Evolutionary conservation across 2,888 invertebrate genomes (phyloP), one percentile per base, ranked within the genome.

Genomic region (Lagria hirta): DNA sequence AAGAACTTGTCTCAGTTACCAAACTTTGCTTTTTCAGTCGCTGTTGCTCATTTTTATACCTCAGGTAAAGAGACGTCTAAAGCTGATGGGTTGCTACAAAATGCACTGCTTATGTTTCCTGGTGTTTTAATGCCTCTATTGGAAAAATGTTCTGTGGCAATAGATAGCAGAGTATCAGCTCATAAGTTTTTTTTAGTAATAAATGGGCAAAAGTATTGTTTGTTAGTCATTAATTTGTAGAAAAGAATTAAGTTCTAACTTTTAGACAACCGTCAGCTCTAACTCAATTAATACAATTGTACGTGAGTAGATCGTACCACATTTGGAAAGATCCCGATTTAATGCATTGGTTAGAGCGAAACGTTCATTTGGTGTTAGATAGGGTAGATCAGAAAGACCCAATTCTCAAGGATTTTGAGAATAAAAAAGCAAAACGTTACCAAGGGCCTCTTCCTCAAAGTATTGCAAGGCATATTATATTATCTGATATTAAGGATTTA

Each of bases 1-100:
- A 79, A 83, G 55, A 88, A 88, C 71, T 71, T 90, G 26, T 79
- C 82, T 22, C 86, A 88, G 66, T 72, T 94, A 44, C 93, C 93
- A n/a, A 93, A 92, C 67, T 86, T 90, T 76, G 85, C 87, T 0
- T 91, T 83, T 68, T 89, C 90, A 1, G 73, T 86, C 45, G 86
- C 92, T 0, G 72, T 92, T 52, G 88, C 88, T 2, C 72, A 82
- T 56, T 86, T 82, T 66, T 78, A 81, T 56, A 58, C 78, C 14
- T 71, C 74, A 20, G 71, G 75, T 29, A 75, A 71, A 48, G 73
- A 73, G 36, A 60, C 57, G 3, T 49, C 43, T 2, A 61, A 52
- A 62, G 79, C 83, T n/a, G 81, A 86, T 61, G 71, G 74, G 49
- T 70, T 81, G 52, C 69, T 91, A n/a, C 86, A 88, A 67, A 80